Base-by-base conservation (phyloP, 2,888 invertebrate genomes). In the Drosophila ustulata region DNA sequence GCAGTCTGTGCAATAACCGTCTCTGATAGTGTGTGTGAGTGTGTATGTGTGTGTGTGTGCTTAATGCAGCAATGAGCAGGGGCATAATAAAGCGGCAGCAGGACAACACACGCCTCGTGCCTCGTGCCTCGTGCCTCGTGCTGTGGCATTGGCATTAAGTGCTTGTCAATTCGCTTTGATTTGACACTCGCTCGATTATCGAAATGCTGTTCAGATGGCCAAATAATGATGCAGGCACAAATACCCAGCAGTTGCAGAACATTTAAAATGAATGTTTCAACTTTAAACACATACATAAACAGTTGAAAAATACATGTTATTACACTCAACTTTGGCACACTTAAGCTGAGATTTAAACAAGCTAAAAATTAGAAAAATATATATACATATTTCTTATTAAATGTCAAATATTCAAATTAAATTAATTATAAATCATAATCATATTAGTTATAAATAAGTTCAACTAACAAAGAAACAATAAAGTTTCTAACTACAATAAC, bases 121-220 rank as follows among this genome's bases (percentile, higher is more conserved):
- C 53, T 61, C 6, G 7, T 30, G 1, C 18, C 1, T 6, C 32
- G 37, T 37, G n/a, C 37, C 9, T 11, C 9, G 46, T 39, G 28
- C 67, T 66, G 71, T 58, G 73, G 53, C 70, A 74, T 68, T 69
- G 71, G 80, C 75, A 71, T 71, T 83, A 73, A 87, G 70, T 66
- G 73, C 73, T 73, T 68, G 67, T 65, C 77, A 77, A 74, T 67
- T 74, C 67, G 56, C 74, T 61, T 64, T 57, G 62, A 75, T 55
- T 74, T 51, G 62, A 71, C 61, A 69, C 68, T 55, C 58, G 28
- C 43, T 47, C 37, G 58, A 67, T 73, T 59, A 65, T 45, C 30
- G 56, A 55, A 47, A 57, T 66, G 47, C 37, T 63, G 58, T 45
- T 25, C 49, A 63, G 41, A 6, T 51, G 39, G 18, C 13, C n/a